phyloP scores from a whole-genome alignment of 2,113 vertebrate genomes.

The Nasalis larvatus region DNA sequence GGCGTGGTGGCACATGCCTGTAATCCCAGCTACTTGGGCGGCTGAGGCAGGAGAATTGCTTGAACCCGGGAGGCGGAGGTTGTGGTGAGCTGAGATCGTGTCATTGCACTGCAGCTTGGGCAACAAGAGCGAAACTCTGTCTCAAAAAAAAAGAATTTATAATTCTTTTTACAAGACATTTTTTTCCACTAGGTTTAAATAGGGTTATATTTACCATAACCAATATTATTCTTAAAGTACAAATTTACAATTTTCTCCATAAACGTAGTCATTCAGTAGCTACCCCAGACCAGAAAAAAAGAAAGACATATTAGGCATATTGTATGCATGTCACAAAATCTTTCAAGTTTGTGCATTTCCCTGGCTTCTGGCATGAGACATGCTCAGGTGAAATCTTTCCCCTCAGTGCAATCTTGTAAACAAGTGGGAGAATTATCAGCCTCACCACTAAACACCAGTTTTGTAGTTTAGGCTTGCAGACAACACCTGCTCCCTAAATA shows the following conservation, averaged over 20 bases:
- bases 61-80: too few species aligned
- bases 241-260: not conserved
- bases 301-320: not conserved
- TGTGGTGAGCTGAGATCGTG: too few species aligned
- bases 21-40: too few species aligned
- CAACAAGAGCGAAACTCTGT: too few species aligned
- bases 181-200: not conserved
- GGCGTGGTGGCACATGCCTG: too few species aligned
- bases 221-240: not conserved
- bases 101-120: too few species aligned
- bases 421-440: conserved; percentile 61
- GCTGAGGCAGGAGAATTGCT: too few species aligned
- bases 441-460: conserved; percentile 71
- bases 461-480: conserved; percentile 54
- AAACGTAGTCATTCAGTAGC: not conserved
- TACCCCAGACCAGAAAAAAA: not conserved
- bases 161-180: not conserved
- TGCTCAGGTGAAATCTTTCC: conserved; percentile 11
- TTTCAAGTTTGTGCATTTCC: not conserved
- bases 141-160: not conserved
- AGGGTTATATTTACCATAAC: not conserved
- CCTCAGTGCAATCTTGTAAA: conserved; percentile 58
- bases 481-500: conserved; percentile 71
- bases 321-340: not conserved
- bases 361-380: conserved; percentile 2